These are phyloP conservation scores for Lottia gigantea DNA, from an alignment of 2,888 invertebrate genomes.

Conservation along the genomic window DNA sequence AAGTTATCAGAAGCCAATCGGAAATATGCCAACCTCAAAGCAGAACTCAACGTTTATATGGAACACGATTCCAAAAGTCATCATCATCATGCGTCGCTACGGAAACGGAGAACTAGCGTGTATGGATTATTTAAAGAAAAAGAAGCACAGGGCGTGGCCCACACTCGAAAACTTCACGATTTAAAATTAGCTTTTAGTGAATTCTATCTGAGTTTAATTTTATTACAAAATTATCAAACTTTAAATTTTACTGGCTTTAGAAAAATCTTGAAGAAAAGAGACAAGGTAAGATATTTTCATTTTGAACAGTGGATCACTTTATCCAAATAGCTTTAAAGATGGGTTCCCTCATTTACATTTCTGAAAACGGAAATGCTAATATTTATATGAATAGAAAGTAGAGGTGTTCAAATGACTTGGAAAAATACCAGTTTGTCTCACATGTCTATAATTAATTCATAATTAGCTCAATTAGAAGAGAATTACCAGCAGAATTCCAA, in stretches of 20 bases:
- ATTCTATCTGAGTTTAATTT: conserved; percentile 94
- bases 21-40: conserved; percentile 89
- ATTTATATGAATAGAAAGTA: too few relatives aligned
- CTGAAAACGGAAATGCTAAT: too few relatives aligned
- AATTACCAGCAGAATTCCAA: too few relatives aligned
- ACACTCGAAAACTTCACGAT: conserved; percentile 75
- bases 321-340: background rate
- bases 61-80: conserved; percentile 53
- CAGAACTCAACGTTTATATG: conserved; percentile 79
- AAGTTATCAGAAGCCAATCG: conserved; percentile 97
- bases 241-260: conserved; percentile 98
- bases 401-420: too few relatives aligned
- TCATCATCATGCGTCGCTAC: conserved; percentile 34
- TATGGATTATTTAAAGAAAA: conserved; percentile 43
- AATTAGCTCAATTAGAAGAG: too few relatives aligned
- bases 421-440: too few relatives aligned
- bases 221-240: conserved; percentile 98
- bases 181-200: conserved; percentile 97
- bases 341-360: too few relatives aligned
- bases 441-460: too few relatives aligned
- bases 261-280: conserved; percentile 99
- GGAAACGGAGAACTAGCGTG: conserved; percentile 29
- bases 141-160: conserved; percentile 39
- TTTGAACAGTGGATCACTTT: too few relatives aligned
- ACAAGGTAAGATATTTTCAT: conserved; percentile 78